Percentiles rank a stretch among this genome's conserved stretches.
Evolutionary conservation across 1,140 invertebrate species (phyloP).

Genomic region (Eriocheir sinensis): DNA sequence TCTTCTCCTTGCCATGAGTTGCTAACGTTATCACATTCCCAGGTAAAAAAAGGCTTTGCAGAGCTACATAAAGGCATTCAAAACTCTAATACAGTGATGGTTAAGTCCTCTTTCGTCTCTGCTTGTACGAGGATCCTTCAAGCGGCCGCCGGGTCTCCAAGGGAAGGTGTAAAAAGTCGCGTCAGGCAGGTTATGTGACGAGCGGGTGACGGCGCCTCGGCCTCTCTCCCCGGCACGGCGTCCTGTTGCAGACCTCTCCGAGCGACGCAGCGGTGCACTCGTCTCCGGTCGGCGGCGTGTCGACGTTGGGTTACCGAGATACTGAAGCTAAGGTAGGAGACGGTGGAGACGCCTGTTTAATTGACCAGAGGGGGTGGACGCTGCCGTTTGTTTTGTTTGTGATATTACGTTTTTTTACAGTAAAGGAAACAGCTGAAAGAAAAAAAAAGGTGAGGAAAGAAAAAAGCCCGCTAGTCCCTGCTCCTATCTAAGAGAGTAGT

Average conservation of each 20-base stretch:
- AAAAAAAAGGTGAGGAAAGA: too few relatives aligned
- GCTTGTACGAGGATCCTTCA: not conserved
- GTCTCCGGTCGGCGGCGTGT: not conserved
- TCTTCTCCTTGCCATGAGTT: not conserved
- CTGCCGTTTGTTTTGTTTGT: too few relatives aligned
- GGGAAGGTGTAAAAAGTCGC: not conserved
- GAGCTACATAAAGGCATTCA: not conserved
- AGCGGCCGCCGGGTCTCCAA: not conserved
- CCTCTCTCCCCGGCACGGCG: not conserved
- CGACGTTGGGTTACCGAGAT: not conserved
- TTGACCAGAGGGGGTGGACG: too few relatives aligned
- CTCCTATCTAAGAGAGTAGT: too few relatives aligned
- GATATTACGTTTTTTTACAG: too few relatives aligned
- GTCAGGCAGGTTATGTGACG: not conserved
- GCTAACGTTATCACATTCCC: not conserved
- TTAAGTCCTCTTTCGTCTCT: not conserved
- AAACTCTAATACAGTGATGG: not conserved
- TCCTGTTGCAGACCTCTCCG: not conserved
- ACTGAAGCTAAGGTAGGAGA: not conserved
- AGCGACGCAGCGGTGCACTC: not conserved
- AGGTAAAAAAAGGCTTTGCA: not conserved
- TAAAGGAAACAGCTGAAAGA: too few relatives aligned
- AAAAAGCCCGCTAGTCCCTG: too few relatives aligned
- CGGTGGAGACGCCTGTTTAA: too few relatives aligned
- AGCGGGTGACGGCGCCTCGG: not conserved